These are phyloP conservation scores for Ramazzottius varieornatus DNA, from an alignment of 2,888 invertebrate genomes.

Conservation along the genomic window DNA sequence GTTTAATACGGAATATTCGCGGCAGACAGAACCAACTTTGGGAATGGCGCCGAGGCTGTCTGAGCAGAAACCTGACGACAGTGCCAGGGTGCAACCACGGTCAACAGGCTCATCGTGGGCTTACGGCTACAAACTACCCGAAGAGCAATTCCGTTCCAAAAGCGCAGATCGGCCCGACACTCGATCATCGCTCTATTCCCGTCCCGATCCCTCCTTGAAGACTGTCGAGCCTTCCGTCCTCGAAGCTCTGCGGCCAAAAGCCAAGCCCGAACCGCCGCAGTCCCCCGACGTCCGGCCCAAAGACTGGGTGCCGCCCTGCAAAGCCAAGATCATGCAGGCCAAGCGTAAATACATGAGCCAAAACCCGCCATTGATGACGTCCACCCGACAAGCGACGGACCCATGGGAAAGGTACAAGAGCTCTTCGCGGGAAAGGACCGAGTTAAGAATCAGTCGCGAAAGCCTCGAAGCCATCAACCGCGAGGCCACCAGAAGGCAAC, in stretches of 20 bases:
- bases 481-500: not conserved
- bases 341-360: not conserved
- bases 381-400: not conserved
- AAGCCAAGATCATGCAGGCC: conserved; percentile 3
- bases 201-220: not conserved
- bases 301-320: conserved; percentile 4
- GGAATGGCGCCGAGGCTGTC: no score
- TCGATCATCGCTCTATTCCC: not conserved
- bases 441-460: not conserved
- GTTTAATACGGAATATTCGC: no score
- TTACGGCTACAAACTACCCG: not conserved
- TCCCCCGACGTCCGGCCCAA: not conserved
- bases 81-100: not conserved
- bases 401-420: not conserved
- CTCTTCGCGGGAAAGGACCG: not conserved
- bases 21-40: no score
- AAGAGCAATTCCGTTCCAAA: not conserved
- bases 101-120: not conserved
- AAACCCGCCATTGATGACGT: not conserved
- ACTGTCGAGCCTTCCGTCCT: not conserved
- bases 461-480: not conserved
- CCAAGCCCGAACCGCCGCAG: not conserved
- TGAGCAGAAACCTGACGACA: not conserved
- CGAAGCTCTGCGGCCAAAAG: not conserved
- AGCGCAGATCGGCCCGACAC: not conserved